Base-by-base conservation (phyloP, 2,797 vertebrate genomes). In the Syncerus caffer region DNA sequence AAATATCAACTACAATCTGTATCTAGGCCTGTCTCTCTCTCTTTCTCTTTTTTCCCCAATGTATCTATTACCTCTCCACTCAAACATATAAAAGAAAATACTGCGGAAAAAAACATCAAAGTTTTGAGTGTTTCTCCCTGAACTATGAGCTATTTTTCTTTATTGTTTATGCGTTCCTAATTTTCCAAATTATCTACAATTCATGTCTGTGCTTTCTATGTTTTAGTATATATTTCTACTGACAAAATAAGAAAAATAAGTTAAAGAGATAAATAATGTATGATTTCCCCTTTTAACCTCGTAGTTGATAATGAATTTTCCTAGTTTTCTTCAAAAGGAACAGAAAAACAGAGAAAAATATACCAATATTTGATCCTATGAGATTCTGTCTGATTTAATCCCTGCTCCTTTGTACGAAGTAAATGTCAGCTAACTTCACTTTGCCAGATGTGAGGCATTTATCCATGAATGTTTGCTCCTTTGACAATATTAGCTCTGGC, bases 391-490 rank as follows among this genome's bases (percentile, higher is more conserved):
- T 97, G 83, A 97, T 80, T 97, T 97, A 97, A 98, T 98, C 97
- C 93, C 14, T 76, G 71, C 50, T 97, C 89, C 85, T 95, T 97
- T 97, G 91, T 98, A 95, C 74, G 85, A 98, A 98, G 98, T 98
- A 98, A 98, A 98, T 98, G 97, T 90, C 97, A 98, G 96, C 98
- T 98, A 98, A 98, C 84, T 98, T 96, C 86, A 96, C 74, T 67
- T 95, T 98, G 95, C 98, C 98, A 98, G 98, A 97, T 97, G 86
- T 91, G 16, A 93, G 98, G 97, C 97, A 97, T 97, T 98, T 98
- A 97, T 97, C 85, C 90, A 94, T 62, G 98, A 96, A 94, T 96
- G 67, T 97, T 97, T 98, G 83, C 60, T 97, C 3, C 95, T 98
- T 98, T 97, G 98, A 96, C 92, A 98, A 98, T 91, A 89, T 98